Conservation (phyloP, 2,888 invertebrate genomes). For the Cantharis nigra region DNA sequence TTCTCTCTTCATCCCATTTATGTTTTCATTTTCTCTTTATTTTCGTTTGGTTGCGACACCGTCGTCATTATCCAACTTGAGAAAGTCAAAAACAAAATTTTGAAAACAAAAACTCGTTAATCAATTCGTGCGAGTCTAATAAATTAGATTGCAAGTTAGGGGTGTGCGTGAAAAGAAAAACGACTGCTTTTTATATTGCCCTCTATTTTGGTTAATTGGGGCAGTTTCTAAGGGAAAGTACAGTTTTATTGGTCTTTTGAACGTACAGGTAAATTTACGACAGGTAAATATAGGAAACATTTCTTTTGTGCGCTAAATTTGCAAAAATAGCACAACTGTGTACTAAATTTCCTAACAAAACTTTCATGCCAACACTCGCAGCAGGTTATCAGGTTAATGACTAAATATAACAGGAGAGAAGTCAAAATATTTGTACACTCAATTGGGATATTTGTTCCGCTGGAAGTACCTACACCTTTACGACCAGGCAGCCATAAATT, state of each 20-base stretch:
- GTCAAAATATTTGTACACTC: slow-evolving; percentile 25
- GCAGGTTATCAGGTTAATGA: slow-evolving; percentile 13
- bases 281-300: slow-evolving; percentile 3
- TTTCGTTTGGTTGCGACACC: neutral
- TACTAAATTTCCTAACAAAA: slow-evolving; percentile 20
- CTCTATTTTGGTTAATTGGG: neutral
- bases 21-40: neutral
- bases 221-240: neutral
- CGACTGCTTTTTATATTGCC: neutral
- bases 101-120: neutral
- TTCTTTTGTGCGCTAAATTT: neutral
- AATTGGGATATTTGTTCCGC: neutral
- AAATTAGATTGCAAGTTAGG: neutral
- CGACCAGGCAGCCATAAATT: slow-evolving; percentile 13
- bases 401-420: slow-evolving; percentile 1
- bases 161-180: neutral
- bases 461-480: neutral
- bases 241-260: neutral
- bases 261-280: neutral
- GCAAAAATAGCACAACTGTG: neutral
- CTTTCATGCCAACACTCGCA: slow-evolving; percentile 20
- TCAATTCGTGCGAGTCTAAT: neutral
- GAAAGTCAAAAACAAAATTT: neutral
- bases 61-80: neutral
- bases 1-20: neutral